Evolutionary conservation across 2,888 invertebrate species (phyloP), one percentile per base, ranked within the genome.

Genomic region (Hypselothyrea guttata): DNA sequence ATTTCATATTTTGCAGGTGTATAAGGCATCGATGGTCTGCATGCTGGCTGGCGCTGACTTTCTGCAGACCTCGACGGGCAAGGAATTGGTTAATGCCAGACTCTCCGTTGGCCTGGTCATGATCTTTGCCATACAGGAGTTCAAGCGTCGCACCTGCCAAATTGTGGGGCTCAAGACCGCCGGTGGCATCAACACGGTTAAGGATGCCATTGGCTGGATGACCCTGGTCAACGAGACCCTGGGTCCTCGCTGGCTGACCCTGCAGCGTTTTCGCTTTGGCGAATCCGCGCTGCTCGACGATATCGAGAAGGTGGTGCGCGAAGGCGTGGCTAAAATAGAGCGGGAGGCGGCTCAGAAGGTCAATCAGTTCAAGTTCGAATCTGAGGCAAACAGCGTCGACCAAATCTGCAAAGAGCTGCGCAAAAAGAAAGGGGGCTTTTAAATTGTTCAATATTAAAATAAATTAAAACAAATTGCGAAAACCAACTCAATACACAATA

Each of bases 41-140:
- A 98, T 99, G 97, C 92, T 95, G 92, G 98, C 98, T 59, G 99
- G 99, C 9, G 94, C 98, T 5, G 97, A 99, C 90, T 99, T 99
- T 87, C 97, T 99, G 56, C 99, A 99, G 91, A 99, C 99, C 2
- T 98, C 98, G 0, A 99, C 99, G 0, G 98, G 96, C 40, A 99
- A 99, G 90, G 99, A 99, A 90, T 89, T 93, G 1, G 94, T 97
- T 0, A 99, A 99, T 91, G 99, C 99, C 0, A 98, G 96, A 0
- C 90, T 99, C 11, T 94, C 95, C 7, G 94, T 96, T 31, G 98
- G 98, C 0, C 91, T 98, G 48, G 95, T 98, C 0, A 99, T 99
- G 99, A 95, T 96, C 72, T 91, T 95, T 82, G 99, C 98, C 12
- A 98, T 99, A 65, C 92, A 94, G 61, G 94, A 95, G 72, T 97